Base-by-base conservation (phyloP, 2,797 vertebrate genomes). In the Pachyuromys duprasi region DNA sequence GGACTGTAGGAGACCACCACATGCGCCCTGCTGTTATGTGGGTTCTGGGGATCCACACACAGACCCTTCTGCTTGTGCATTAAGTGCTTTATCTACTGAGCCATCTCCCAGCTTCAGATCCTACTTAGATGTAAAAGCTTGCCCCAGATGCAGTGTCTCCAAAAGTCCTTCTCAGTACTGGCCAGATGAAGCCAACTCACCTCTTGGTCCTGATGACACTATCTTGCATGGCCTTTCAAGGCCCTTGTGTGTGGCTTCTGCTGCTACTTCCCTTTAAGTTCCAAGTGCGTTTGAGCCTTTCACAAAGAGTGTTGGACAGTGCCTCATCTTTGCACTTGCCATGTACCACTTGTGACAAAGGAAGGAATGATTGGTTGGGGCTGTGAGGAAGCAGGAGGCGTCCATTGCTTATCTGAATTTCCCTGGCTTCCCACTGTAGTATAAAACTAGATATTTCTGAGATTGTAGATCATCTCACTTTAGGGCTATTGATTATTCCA, bases 401-500 rank as follows among this genome's bases (percentile, higher is more conserved):
- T 12, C 33, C 65, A 28, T 94, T 65, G 36, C 69, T 92, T 93
- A 39, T 67, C 13, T 90, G 67, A 26, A 15, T 82, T 96, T 89
- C 60, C 90, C 69, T 76, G 28, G 57, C 86, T 92, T 69, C 60
- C 79, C 91, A 33, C 57, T 84, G 70, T 42, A 45, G 75, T 39
- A 70, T 81, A 87, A 93, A 94, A 80, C 15, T 74, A 42, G 53
- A 62, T 42, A 8, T 96, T 95, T 94, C 60, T 93, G 87, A 82
- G 91, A 95, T 67, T 12, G n/a, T 55, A 67, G 80, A 69, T 90
- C 60, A 80, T 95, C 96, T 79, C 14, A 2, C 62, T 92, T 93
- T 89, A 86, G 14, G 36, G 28, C 95, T 96, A 92, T 95, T 97
- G 90, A 86, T 70, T 80, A 15, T 62, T 53, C 45, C 9, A 3